Evolutionary conservation across 2,113 vertebrate species (phyloP).

Genomic region (Leucopsar rothschildi): DNA sequence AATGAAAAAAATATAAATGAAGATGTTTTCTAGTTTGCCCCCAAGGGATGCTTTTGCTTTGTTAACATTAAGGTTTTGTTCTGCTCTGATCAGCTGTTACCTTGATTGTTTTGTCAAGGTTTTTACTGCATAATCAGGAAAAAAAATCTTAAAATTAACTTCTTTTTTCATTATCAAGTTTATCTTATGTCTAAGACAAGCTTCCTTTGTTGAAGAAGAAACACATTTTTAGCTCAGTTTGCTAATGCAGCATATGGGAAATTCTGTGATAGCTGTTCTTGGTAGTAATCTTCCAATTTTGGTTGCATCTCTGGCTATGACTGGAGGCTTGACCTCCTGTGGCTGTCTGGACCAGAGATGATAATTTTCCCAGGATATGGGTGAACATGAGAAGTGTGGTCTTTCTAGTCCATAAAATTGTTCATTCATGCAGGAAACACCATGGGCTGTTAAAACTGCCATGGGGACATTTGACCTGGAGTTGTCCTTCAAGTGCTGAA

Average conservation of each 20-base stretch:
- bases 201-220: neutral
- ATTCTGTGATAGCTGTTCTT: neutral
- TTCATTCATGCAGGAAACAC: neutral
- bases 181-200: neutral
- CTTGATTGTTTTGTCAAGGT: neutral
- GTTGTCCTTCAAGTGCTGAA: neutral
- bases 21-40: neutral
- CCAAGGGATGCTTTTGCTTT: neutral
- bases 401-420: neutral
- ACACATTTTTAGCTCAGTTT: neutral
- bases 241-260: neutral
- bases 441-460: neutral
- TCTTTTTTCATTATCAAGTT: neutral
- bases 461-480: neutral
- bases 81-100: neutral
- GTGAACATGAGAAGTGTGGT: neutral
- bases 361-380: conserved; percentile 6
- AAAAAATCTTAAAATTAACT: neutral
- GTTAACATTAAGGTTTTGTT: neutral
- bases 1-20: neutral
- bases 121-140: neutral
- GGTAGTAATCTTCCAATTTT: conserved; percentile 39
- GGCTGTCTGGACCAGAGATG: conserved; percentile 35
- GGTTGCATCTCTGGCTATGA: neutral
- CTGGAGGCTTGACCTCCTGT: neutral